phyloP scores from a whole-genome alignment of 1,140 invertebrate species.

The Galendromus occidentalis region DNA sequence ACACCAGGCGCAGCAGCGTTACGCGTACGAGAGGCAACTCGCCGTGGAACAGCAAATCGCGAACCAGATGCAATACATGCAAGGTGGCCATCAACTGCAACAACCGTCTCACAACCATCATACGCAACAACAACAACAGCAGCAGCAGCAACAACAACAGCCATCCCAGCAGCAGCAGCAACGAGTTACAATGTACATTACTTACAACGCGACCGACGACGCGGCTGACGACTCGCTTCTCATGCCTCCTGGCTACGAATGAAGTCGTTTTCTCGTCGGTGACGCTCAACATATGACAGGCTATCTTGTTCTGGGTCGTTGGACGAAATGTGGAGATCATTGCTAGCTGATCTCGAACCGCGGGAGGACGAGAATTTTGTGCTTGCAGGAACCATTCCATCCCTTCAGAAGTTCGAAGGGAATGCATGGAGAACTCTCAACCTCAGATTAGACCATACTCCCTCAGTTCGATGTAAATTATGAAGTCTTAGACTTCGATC shows the following conservation, averaged over 20 bases:
- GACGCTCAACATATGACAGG: too few species aligned
- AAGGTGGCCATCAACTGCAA: background rate
- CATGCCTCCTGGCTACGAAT: background rate
- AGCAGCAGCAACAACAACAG: background rate
- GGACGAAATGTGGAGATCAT: too few species aligned
- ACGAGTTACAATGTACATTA: constrained; percentile 6
- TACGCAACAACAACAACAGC: background rate
- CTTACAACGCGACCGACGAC: background rate
- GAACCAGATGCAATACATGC: background rate
- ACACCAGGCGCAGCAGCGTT: background rate
- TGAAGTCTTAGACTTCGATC: too few species aligned
- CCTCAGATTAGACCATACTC: too few species aligned
- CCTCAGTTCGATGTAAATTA: too few species aligned
- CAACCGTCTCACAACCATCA: background rate
- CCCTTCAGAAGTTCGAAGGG: too few species aligned
- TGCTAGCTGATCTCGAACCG: too few species aligned
- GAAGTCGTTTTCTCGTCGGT: background rate
- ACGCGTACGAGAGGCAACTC: background rate
- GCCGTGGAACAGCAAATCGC: background rate
- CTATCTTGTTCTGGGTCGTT: too few species aligned
- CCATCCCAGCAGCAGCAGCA: background rate
- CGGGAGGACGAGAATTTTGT: too few species aligned
- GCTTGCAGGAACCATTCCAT: too few species aligned
- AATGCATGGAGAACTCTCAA: too few species aligned
- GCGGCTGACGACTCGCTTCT: background rate